Percentiles rank a stretch among this genome's conserved stretches.
These are phyloP conservation scores for Opisthocomus hoazin DNA, from an alignment of 2,113 vertebrate genomes.

Conservation along the genomic window DNA sequence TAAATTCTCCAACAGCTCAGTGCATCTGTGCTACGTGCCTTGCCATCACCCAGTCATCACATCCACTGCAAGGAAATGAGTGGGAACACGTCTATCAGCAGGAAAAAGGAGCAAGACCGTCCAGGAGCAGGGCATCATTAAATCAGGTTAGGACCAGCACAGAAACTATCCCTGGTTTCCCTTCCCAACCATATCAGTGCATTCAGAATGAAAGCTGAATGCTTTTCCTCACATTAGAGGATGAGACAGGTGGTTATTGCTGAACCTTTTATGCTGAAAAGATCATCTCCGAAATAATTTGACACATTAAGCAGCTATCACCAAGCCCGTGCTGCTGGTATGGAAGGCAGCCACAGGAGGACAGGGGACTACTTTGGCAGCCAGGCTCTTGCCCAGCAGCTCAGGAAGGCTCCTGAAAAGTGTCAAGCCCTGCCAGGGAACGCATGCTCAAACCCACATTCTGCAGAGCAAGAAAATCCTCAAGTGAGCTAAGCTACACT, in stretches of 20 bases:
- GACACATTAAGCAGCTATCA: neutral
- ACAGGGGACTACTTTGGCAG: neutral
- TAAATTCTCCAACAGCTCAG: neutral
- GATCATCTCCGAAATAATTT: neutral
- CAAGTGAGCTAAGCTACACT: neutral
- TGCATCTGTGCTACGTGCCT: neutral
- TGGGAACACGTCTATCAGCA: neutral
- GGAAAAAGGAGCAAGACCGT: neutral
- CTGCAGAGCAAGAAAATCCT: neutral
- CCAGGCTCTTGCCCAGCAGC: neutral
- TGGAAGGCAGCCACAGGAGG: neutral
- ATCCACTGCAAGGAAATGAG: neutral
- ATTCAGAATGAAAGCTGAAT: neutral
- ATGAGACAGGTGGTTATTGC: neutral
- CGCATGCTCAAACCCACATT: accelerated
- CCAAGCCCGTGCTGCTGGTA: neutral
- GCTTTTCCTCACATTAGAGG: neutral
- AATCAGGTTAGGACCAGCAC: neutral
- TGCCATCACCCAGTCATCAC: neutral
- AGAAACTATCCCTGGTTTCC: neutral
- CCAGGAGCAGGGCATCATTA: neutral
- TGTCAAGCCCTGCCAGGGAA: neutral
- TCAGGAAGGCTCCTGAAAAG: neutral
- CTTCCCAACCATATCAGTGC: accelerated
- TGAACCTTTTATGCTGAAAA: neutral